Base-by-base conservation (phyloP, 2,113 vertebrate species). In the Microtus montanus region DNA sequence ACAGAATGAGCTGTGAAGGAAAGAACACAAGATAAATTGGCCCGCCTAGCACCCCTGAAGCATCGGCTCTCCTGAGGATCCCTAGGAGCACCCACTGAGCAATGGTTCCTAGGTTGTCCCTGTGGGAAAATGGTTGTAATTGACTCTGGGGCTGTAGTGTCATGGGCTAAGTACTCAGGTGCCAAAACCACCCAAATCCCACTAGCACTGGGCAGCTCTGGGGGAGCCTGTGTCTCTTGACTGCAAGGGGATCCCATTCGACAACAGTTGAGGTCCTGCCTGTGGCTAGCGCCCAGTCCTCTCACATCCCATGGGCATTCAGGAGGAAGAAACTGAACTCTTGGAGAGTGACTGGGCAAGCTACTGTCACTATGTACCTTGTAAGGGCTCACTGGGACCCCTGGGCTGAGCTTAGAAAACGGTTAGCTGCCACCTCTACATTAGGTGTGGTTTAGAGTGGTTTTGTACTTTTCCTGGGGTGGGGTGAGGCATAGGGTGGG, bases 381-480 rank as follows among this genome's bases (percentile, higher is more conserved):
- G 6, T 19, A 35, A 68, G 87, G 41, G 52, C 47, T 49, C 13
- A 0, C 19, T 2, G 85, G 71, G 47, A 44, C 3, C 28, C 70
- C 49, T 6, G 24, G 38, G 58, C 38, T 63, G 4, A 47, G 84
- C 3, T 1, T 4, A n/a, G 0, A 0, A 26, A 41, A 84, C 0
- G 0, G 8, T 20, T 1, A 12, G 80, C 10, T n/a, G 4, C 17
- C 3, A 30, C 12, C 0, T 4, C 38, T 12, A 0, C 4, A 0
- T 26, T 12, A n/a, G 61, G 17, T 70, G 41, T 3, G 30, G 2
- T 22, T 74, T 28, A 38, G 47, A 54, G 30, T 68, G 0, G 66
- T 6, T 24, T 14, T 58, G 58, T 41, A 9, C 38, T 28, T 58
- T 6, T n/a, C 74, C 19, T 66, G 26, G 49, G 30, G 33, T 8